Conservation (phyloP, 1,140 invertebrate species). For the Neoseiulus cucumeris region DNA sequence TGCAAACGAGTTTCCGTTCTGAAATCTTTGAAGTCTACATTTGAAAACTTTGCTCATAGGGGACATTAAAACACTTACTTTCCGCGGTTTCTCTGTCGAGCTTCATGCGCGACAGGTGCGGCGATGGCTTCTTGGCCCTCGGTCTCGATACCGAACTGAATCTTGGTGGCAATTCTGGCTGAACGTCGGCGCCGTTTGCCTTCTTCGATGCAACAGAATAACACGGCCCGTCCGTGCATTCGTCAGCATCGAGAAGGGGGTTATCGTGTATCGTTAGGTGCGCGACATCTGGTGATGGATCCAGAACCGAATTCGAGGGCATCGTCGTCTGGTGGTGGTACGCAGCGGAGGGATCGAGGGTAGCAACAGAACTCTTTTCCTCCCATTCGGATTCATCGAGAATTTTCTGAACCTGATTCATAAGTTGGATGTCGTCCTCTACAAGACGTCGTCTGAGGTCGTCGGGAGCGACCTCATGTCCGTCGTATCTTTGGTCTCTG, state of each 20-base stretch:
- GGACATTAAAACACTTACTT: background rate
- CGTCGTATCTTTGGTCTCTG: background rate
- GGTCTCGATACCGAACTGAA: constrained; percentile 5
- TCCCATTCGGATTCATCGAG: constrained; percentile 8
- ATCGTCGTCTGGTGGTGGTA: constrained; percentile 11
- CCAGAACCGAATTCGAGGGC: constrained; percentile 6
- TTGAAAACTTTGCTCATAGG: no score
- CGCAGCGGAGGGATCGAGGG: background rate
- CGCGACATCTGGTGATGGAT: background rate
- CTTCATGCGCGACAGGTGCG: background rate
- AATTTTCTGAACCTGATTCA: constrained; percentile 8
- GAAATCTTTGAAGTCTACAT: no score
- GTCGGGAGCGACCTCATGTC: constrained; percentile 7
- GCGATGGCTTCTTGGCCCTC: background rate
- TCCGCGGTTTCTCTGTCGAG: constrained; percentile 5
- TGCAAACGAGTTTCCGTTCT: background rate
- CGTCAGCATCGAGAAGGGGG: background rate
- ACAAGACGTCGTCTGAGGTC: constrained; percentile 1
- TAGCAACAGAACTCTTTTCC: background rate
- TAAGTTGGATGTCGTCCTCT: constrained; percentile 3
- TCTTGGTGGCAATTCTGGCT: background rate
- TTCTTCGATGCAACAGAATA: constrained; percentile 3
- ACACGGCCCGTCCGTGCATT: background rate
- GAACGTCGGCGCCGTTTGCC: background rate
- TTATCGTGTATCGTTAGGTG: constrained; percentile 2